Conservation (phyloP, 2,888 invertebrate genomes). For the Rotaria macrura region DNA sequence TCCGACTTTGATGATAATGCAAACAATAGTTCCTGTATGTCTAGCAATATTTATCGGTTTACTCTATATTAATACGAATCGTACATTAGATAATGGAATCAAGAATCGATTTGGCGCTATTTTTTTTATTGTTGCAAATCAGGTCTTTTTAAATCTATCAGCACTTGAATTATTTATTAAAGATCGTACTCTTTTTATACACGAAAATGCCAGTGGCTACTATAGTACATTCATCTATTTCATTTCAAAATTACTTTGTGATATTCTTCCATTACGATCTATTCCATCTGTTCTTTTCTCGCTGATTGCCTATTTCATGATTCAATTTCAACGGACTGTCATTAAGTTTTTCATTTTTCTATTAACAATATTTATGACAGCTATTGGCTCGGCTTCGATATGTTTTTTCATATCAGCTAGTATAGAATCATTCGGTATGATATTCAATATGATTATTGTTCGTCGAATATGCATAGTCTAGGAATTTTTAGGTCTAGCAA, state of each 20-base stretch:
- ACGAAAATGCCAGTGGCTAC: slow-evolving; percentile 48
- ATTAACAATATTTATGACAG: slow-evolving; percentile 42
- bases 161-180: slow-evolving; percentile 40
- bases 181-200: slow-evolving; percentile 43
- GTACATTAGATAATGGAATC: slow-evolving; percentile 41
- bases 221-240: slow-evolving; percentile 47
- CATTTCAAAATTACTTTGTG: slow-evolving; percentile 46
- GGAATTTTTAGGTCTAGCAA: not conserved
- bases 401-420: slow-evolving; percentile 45
- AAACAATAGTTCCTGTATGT: slow-evolving; percentile 43
- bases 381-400: slow-evolving; percentile 42
- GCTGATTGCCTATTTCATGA: slow-evolving; percentile 45
- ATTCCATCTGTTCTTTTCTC: slow-evolving; percentile 43
- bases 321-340: slow-evolving; percentile 39
- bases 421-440: slow-evolving; percentile 41
- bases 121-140: slow-evolving; percentile 50
- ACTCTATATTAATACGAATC: slow-evolving; percentile 44
- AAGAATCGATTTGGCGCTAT: slow-evolving; percentile 48
- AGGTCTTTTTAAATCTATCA: slow-evolving; percentile 48
- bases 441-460: not conserved
- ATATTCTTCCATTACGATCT: slow-evolving; percentile 44
- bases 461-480: too few relatives aligned
- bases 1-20: not conserved
- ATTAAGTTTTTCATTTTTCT: slow-evolving; percentile 44
- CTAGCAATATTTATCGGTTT: slow-evolving; percentile 46